Percentiles rank a stretch among this genome's conserved stretches.
Conservation (phyloP, 2,888 invertebrate genomes). For the Plemyria rubiginata region DNA sequence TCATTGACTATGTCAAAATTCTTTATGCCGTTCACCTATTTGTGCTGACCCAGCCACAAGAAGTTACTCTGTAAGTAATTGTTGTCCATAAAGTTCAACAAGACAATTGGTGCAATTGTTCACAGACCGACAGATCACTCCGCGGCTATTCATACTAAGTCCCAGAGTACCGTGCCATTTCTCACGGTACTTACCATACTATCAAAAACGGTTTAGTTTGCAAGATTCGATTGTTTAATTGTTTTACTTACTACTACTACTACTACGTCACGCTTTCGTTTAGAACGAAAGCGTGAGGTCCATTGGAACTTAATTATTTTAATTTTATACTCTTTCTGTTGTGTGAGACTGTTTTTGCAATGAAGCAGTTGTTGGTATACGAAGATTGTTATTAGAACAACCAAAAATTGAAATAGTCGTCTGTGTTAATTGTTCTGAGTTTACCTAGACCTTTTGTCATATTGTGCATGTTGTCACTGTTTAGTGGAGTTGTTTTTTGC, state of each 20-base stretch:
- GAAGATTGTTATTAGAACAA: too few relatives aligned
- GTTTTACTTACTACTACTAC: slow-evolving; percentile 11
- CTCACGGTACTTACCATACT: slow-evolving; percentile 26
- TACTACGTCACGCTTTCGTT: too few relatives aligned
- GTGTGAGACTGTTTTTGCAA: neutral
- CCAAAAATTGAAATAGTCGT: too few relatives aligned
- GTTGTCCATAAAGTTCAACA: slow-evolving; percentile 24
- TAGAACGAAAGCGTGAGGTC: slow-evolving; percentile 20
- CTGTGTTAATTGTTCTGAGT: too few relatives aligned
- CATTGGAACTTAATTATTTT: neutral
- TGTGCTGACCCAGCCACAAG: neutral
- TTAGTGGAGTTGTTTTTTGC: too few relatives aligned
- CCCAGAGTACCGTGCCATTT: slow-evolving; percentile 16
- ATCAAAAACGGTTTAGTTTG: slow-evolving; percentile 18
- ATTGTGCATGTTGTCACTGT: too few relatives aligned
- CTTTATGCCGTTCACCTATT: neutral
- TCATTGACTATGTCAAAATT: neutral
- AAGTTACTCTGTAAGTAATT: slow-evolving; percentile 13
- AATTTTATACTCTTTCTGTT: neutral
- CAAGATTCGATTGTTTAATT: slow-evolving; percentile 18
- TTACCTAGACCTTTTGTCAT: too few relatives aligned
- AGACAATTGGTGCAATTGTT: slow-evolving; percentile 38
- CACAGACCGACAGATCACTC: slow-evolving; percentile 19
- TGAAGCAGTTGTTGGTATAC: too few relatives aligned
- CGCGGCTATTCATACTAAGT: neutral